These are phyloP conservation scores for Oncorhynchus clarkii DNA, from an alignment of 2,113 vertebrate species.

Conservation along the genomic window DNA sequence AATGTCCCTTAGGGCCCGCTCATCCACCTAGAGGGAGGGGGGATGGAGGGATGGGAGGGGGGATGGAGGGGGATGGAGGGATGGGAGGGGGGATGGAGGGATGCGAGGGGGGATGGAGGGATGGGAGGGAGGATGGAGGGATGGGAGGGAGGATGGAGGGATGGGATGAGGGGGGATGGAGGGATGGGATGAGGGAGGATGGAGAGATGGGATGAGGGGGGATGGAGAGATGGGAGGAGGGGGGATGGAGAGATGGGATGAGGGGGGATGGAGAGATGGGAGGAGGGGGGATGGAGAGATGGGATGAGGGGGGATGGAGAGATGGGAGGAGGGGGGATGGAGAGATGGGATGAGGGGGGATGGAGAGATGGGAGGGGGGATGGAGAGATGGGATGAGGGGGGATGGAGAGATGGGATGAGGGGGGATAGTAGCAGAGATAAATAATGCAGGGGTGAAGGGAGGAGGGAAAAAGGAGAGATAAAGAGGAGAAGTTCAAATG, in stretches of 20 bases:
- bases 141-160: too few relatives aligned
- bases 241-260: too few relatives aligned
- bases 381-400: too few relatives aligned
- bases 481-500: too few relatives aligned
- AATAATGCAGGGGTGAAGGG: too few relatives aligned
- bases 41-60: not conserved
- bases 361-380: too few relatives aligned
- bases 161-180: not conserved
- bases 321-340: fast-evolving
- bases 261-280: not conserved
- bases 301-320: too few relatives aligned
- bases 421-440: not conserved
- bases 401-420: fast-evolving
- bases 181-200: not conserved
- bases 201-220: not conserved
- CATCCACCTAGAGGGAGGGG: constrained; percentile 82
- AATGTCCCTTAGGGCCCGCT: constrained; percentile 91
- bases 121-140: too few relatives aligned
- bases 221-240: too few relatives aligned
- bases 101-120: not conserved
- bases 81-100: not conserved
- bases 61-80: not conserved
- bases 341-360: too few relatives aligned
- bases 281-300: not conserved
- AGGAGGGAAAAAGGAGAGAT: too few relatives aligned